A percentile compares a stretch with the other conserved stretches of the same genome.
These are phyloP conservation scores for Anhinga rufa DNA, from an alignment of 2,113 vertebrate genomes.

Conservation along the genomic window DNA sequence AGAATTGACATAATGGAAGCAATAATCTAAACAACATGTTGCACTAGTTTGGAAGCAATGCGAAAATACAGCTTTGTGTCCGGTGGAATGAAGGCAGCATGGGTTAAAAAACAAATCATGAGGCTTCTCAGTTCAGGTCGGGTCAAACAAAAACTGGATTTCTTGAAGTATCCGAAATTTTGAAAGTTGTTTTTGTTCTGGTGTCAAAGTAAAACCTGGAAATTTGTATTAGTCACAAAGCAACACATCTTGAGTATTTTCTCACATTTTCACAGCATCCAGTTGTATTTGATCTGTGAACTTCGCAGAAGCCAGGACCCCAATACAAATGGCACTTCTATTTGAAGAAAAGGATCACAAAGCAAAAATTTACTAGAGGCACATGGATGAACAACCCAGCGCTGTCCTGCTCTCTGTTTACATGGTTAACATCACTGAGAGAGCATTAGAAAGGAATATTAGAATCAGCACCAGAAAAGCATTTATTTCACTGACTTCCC, in stretches of 20 bases:
- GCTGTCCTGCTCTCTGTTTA: not conserved
- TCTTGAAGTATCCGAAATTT: not conserved
- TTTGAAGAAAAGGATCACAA: not conserved
- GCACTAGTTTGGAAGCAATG: not conserved
- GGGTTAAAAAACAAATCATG: not conserved
- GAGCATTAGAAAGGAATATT: not conserved
- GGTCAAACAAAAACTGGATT: not conserved
- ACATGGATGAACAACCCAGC: not conserved
- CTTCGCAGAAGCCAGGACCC: not conserved
- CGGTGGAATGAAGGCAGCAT: not conserved
- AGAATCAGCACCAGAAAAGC: not conserved
- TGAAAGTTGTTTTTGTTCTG: not conserved
- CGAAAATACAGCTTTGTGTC: not conserved
- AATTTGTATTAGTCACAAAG: not conserved
- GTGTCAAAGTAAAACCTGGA: not conserved
- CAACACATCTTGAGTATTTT: not conserved
- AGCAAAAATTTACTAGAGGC: not conserved
- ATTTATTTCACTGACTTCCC: not conserved
- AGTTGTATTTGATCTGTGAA: not conserved
- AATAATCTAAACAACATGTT: not conserved
- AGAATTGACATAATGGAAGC: not conserved
- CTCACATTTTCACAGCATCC: not conserved
- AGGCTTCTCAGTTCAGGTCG: not conserved
- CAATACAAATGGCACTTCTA: not conserved
- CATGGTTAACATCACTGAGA: not conserved